A percentile compares a stretch with the other conserved stretches of the same genome.
phyloP scores from a whole-genome alignment of 2,888 invertebrate species.

The Amitus sp. region DNA sequence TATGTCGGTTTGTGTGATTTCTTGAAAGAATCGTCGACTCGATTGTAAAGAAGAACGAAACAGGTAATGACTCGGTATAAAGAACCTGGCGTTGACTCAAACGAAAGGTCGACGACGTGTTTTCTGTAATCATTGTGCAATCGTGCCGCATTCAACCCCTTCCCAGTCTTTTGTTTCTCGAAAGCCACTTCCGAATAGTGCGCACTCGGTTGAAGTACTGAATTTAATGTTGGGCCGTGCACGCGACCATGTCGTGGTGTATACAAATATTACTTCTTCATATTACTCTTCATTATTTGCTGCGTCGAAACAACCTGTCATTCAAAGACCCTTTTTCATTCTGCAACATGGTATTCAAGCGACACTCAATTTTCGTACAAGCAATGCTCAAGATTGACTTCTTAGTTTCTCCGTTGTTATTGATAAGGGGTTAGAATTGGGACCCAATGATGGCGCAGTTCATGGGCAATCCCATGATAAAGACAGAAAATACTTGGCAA shows the following conservation, averaged over 20 bases:
- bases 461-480: too few relatives aligned
- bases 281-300: neutral
- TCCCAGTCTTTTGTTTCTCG: conserved; percentile 48
- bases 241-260: conserved; percentile 29
- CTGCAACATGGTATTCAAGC: neutral
- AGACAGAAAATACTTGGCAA: too few relatives aligned
- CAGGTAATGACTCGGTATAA: conserved; percentile 17
- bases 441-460: too few relatives aligned
- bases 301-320: neutral
- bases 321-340: neutral
- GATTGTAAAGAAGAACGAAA: conserved; percentile 3
- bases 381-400: too few relatives aligned
- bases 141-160: conserved; percentile 49
- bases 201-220: conserved; percentile 19
- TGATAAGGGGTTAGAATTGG: too few relatives aligned
- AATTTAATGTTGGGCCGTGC: conserved; percentile 35
- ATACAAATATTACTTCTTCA: conserved; percentile 8
- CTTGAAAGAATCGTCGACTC: neutral
- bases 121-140: conserved; percentile 47
- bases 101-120: conserved; percentile 17
- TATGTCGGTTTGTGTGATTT: conserved; percentile 1
- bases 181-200: conserved; percentile 42
- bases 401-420: too few relatives aligned
- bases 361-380: neutral
- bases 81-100: conserved; percentile 14